Evolutionary conservation across 2,888 invertebrate genomes (phyloP).

Genomic region (Lycia hirtaria): DNA sequence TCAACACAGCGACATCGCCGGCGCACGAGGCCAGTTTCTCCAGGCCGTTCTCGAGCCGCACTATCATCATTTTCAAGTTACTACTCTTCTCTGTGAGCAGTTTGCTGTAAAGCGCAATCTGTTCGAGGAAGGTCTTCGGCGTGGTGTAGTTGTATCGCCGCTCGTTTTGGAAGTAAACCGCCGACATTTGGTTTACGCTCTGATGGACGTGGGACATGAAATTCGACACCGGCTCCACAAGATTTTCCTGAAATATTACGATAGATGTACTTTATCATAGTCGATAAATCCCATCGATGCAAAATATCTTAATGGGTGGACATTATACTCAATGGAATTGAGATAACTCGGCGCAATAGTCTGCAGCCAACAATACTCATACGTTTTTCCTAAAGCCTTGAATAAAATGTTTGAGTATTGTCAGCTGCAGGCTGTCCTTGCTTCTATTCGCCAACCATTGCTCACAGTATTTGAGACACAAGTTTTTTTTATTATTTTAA

Average conservation of each 20-base stretch:
- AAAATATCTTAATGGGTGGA: no score
- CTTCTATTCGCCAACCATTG: no score
- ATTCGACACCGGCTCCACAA: slow-evolving; percentile 88
- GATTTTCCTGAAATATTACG: slow-evolving; percentile 71
- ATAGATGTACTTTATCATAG: no score
- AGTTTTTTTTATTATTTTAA: no score
- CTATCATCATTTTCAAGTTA: slow-evolving; percentile 90
- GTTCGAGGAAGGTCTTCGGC: slow-evolving; percentile 97
- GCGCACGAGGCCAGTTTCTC: slow-evolving; percentile 94
- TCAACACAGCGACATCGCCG: slow-evolving; percentile 93
- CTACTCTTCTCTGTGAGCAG: slow-evolving; percentile 88
- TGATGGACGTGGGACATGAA: slow-evolving; percentile 97
- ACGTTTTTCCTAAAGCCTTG: no score
- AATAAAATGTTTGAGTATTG: no score
- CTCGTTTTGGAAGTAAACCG: slow-evolving; percentile 92
- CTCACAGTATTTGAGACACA: no score
- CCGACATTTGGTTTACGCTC: slow-evolving; percentile 94
- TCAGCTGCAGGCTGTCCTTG: no score
- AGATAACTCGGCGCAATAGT: no score
- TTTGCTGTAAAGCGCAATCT: slow-evolving; percentile 93
- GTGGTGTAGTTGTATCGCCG: slow-evolving; percentile 97
- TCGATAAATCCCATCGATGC: neutral
- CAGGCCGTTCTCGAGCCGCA: slow-evolving; percentile 93
- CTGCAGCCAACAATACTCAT: no score
- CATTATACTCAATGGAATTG: no score